Evolutionary conservation across 2,797 vertebrate species (phyloP).

Genomic region (Iguana delicatissima): DNA sequence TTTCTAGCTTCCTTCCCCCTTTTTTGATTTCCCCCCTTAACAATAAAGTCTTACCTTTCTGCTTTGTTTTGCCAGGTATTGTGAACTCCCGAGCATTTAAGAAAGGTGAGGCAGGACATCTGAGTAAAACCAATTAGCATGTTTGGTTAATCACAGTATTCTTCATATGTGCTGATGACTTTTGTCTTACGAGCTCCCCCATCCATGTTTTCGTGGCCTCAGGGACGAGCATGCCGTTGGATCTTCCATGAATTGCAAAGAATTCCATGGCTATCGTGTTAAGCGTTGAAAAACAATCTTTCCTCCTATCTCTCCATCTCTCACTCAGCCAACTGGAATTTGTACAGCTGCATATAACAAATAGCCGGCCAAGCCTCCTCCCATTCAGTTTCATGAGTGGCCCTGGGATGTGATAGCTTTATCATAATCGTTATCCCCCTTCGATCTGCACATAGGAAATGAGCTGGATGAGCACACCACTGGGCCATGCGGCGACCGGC

Average conservation of each 20-base stretch:
- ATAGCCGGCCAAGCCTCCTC: background rate
- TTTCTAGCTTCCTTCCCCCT: background rate
- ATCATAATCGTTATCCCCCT: slow-evolving; percentile 14
- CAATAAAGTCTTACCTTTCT: background rate
- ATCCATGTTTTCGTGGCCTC: background rate
- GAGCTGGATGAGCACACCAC: background rate
- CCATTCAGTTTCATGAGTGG: slow-evolving; percentile 8
- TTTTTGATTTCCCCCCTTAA: background rate
- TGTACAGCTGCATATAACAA: slow-evolving; percentile 4
- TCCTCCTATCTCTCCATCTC: background rate
- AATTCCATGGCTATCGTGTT: slow-evolving; percentile 38
- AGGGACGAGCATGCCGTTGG: background rate
- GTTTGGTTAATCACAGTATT: slow-evolving; percentile 4
- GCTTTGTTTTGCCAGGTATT: background rate
- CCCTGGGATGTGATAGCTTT: slow-evolving; percentile 19
- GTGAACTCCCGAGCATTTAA: background rate
- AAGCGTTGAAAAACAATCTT: slow-evolving; percentile 5
- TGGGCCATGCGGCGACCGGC: slow-evolving; percentile 30
- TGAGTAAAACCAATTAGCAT: background rate
- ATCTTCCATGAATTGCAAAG: slow-evolving; percentile 30
- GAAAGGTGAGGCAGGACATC: background rate
- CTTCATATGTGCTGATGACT: background rate
- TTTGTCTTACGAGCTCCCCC: slow-evolving; percentile 3
- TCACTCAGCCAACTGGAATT: slow-evolving; percentile 39
- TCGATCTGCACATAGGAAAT: slow-evolving; percentile 13